Percentiles rank a stretch among this genome's conserved stretches.
phyloP scores from a whole-genome alignment of 1,140 invertebrate species.

The Mizuhopecten yessoensis region DNA sequence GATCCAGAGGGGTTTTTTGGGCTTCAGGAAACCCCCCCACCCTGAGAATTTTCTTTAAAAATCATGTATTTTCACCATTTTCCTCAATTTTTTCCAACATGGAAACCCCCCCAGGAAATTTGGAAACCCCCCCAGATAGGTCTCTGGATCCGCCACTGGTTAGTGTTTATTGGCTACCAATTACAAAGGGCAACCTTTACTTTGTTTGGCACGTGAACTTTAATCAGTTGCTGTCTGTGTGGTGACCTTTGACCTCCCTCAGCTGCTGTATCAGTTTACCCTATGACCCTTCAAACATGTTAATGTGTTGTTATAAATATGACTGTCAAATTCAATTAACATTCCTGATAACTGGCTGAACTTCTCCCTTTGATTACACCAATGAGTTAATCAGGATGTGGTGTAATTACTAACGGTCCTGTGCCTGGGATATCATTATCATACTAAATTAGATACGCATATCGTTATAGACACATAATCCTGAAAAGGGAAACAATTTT shows the following conservation, averaged over 20 bases:
- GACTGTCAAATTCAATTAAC: not conserved
- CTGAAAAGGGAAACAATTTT: too few species aligned
- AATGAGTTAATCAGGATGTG: not conserved
- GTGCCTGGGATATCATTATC: too few species aligned
- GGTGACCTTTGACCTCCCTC: not conserved
- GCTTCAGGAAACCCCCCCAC: too few species aligned
- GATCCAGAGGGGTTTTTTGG: too few species aligned
- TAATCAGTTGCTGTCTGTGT: constrained; percentile 33
- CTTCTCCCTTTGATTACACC: not conserved
- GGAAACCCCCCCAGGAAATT: too few species aligned
- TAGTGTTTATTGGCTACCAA: not conserved
- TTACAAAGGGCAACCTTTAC: not conserved
- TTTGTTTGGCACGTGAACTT: constrained; percentile 3
- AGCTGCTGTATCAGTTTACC: constrained; percentile 31
- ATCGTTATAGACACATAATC: too few species aligned
- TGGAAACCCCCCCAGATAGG: too few species aligned
- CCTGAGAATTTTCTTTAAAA: too few species aligned
- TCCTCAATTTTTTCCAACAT: too few species aligned
- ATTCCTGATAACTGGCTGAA: not conserved
- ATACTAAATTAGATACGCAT: too few species aligned
- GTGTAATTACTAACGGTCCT: not conserved
- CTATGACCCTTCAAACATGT: constrained; percentile 6
- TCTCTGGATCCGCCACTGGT: too few species aligned
- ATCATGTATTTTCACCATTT: too few species aligned
- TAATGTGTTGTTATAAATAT: constrained; percentile 17